Percentiles rank a stretch among this genome's conserved stretches.
phyloP scores from a whole-genome alignment of 2,888 invertebrate species.

The Pyrochroa serraticornis region DNA sequence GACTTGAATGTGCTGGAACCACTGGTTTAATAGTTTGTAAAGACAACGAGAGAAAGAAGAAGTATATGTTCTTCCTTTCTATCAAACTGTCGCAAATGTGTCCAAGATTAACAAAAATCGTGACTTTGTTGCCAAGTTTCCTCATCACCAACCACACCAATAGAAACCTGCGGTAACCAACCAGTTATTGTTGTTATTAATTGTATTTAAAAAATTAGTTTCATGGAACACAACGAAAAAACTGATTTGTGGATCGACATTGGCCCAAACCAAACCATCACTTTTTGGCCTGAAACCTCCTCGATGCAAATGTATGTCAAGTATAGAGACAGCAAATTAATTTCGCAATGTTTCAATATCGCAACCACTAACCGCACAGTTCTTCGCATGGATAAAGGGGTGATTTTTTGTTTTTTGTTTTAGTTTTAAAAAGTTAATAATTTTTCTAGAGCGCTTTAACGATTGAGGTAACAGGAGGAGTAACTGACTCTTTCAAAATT shows the following conservation, averaged over 20 bases:
- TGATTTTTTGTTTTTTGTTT: constrained; percentile 53
- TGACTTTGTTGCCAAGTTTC: constrained; percentile 81
- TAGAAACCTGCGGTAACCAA: constrained; percentile 55
- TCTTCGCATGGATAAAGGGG: constrained; percentile 83
- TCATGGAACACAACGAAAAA: constrained; percentile 86
- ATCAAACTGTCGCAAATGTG: constrained; percentile 73
- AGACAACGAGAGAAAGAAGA: constrained; percentile 72
- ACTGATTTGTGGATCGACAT: constrained; percentile 85
- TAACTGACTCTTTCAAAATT: constrained; percentile 74
- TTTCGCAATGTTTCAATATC: constrained; percentile 79
- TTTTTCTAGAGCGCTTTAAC: constrained; percentile 67
- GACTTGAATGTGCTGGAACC: constrained; percentile 73
- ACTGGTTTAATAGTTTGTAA: constrained; percentile 77
- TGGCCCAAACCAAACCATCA: constrained; percentile 69
- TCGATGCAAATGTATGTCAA: constrained; percentile 83
- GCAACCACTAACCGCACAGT: constrained; percentile 73
- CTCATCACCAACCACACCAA: constrained; percentile 75
- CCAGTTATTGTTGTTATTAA: neutral
- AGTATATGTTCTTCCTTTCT: constrained; percentile 74
- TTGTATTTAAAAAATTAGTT: constrained; percentile 56
- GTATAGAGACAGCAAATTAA: constrained; percentile 74
- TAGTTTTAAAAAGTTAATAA: constrained; percentile 5
- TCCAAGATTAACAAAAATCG: constrained; percentile 77
- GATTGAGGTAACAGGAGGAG: constrained; percentile 76
- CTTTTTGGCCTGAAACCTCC: constrained; percentile 84